These are phyloP conservation scores for Matsumurasca onukii DNA, from an alignment of 1,140 invertebrate species.

Conservation along the genomic window DNA sequence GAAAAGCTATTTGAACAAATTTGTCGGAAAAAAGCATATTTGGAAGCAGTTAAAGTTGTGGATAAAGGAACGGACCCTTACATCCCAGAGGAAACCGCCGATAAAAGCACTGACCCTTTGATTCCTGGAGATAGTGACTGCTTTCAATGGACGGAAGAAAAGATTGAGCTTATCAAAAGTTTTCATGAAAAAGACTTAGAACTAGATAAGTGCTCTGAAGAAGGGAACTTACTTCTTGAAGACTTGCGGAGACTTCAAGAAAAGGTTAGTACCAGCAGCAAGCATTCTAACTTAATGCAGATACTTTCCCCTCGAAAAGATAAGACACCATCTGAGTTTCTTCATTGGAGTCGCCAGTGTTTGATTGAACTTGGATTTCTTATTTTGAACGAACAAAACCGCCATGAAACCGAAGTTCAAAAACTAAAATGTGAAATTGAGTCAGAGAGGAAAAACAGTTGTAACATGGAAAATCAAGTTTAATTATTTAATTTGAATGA, in stretches of 20 bases:
- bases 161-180: too few relatives aligned
- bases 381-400: neutral
- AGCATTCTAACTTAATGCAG: neutral
- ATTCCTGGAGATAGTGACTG: too few relatives aligned
- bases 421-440: neutral
- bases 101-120: too few relatives aligned
- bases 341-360: neutral
- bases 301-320: neutral
- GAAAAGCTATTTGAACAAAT: too few relatives aligned
- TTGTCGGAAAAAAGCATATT: too few relatives aligned
- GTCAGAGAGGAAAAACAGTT: neutral
- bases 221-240: neutral
- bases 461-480: neutral
- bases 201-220: neutral
- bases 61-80: too few relatives aligned
- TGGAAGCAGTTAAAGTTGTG: too few relatives aligned
- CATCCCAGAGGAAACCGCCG: too few relatives aligned
- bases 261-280: neutral
- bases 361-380: neutral
- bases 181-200: neutral
- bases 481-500: too few relatives aligned
- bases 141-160: too few relatives aligned
- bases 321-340: conserved; percentile 2
- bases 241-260: neutral
- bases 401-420: neutral